phyloP scores from a whole-genome alignment of 2,888 invertebrate species.

The Athrips mouffetella region DNA sequence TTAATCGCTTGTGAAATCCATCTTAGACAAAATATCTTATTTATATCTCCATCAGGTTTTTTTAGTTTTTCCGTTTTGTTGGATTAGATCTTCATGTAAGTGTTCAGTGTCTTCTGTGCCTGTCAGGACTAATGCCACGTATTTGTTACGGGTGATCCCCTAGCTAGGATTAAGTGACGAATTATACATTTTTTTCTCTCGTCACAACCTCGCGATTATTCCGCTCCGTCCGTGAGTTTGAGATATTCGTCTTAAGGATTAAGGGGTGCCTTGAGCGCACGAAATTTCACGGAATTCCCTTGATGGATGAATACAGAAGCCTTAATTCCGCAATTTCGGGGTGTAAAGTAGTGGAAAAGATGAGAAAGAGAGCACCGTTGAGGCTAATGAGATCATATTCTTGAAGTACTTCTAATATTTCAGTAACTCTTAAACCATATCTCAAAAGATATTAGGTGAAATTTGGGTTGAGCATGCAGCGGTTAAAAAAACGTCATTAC shows the following conservation, averaged over 20 bases:
- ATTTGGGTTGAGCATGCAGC: not conserved
- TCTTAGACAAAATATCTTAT: not conserved
- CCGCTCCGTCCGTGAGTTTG: slow-evolving; percentile 67
- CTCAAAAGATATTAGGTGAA: not conserved
- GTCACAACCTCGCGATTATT: slow-evolving; percentile 68
- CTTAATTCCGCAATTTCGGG: slow-evolving; percentile 64
- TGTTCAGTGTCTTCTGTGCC: slow-evolving; percentile 28
- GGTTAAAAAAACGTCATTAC: slow-evolving; percentile 33
- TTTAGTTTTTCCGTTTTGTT: not conserved
- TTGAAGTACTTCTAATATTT: slow-evolving; percentile 5
- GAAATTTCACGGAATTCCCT: slow-evolving; percentile 68
- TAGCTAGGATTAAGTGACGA: slow-evolving; percentile 68
- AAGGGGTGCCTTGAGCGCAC: slow-evolving; percentile 62
- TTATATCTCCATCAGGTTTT: not conserved
- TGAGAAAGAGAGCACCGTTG: slow-evolving; percentile 38
- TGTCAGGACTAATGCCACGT: slow-evolving; percentile 60
- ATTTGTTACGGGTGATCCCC: slow-evolving; percentile 60
- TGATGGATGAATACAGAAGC: slow-evolving; percentile 69
- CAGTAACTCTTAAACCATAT: not conserved
- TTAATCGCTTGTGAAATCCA: slow-evolving; percentile 30
- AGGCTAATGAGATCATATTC: slow-evolving; percentile 25
- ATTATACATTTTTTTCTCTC: slow-evolving; percentile 68
- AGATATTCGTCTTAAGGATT: slow-evolving; percentile 75
- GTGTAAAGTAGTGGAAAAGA: slow-evolving; percentile 60
- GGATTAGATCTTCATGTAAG: not conserved